These are phyloP conservation scores for Thalassoma bifasciatum DNA, from an alignment of 2,113 vertebrate species.

Conservation along the genomic window DNA sequence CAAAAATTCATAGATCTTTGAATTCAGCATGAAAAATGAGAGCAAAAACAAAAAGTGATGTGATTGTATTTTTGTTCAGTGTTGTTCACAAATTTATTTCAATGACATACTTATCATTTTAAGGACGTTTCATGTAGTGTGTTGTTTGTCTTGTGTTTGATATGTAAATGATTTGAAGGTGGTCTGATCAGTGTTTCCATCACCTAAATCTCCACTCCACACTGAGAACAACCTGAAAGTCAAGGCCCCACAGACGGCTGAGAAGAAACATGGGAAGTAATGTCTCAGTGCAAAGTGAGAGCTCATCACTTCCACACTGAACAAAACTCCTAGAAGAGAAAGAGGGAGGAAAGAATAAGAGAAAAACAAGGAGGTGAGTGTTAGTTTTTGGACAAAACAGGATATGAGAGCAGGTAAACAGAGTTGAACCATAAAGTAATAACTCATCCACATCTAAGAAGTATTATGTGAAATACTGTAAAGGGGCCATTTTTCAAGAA, in stretches of 20 bases:
- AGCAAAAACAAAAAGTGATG: too few species aligned
- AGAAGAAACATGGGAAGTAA: constrained; percentile 93
- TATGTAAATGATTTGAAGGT: not conserved
- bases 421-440: too few species aligned
- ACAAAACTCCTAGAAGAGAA: constrained; percentile 87
- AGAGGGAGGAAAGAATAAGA: not conserved
- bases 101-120: too few species aligned
- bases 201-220: constrained; percentile 91
- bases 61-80: too few species aligned
- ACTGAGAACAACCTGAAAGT: constrained; percentile 89
- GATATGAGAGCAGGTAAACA: too few species aligned
- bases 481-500: not conserved
- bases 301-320: constrained; percentile 92
- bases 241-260: constrained; percentile 87
- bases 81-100: too few species aligned
- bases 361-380: not conserved
- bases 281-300: constrained; percentile 89
- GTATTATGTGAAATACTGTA: too few species aligned
- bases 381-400: not conserved
- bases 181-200: constrained; percentile 8
- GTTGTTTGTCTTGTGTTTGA: not conserved
- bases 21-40: too few species aligned
- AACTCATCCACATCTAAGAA: too few species aligned
- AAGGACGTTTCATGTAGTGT: too few species aligned
- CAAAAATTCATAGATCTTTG: too few species aligned